A percentile compares a stretch with the other conserved stretches of the same genome.
Evolutionary conservation across 2,113 vertebrate genomes (phyloP).

Genomic region (Zootoca vivipara): DNA sequence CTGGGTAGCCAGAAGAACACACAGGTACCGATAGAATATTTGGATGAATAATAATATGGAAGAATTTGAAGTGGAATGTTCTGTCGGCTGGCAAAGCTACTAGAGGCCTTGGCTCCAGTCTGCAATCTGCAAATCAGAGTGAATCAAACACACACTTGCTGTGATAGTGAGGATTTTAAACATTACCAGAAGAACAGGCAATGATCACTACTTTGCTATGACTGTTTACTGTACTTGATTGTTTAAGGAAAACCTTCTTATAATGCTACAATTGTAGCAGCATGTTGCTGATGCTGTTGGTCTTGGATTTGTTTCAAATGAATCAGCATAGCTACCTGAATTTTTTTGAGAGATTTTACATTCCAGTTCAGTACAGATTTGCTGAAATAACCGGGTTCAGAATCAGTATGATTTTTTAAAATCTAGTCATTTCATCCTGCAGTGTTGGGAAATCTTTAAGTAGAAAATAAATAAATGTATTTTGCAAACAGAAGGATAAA

Average conservation of each 20-base stretch:
- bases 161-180: constrained; percentile 29
- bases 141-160: constrained; percentile 34
- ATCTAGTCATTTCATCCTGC: too few species aligned
- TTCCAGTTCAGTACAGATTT: too few species aligned
- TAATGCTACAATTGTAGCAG: background rate
- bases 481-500: constrained; percentile 6
- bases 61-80: constrained; percentile 46
- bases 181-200: background rate
- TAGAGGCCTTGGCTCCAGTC: constrained; percentile 51
- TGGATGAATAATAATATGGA: constrained; percentile 25
- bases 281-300: background rate
- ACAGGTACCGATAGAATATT: constrained; percentile 51
- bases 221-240: background rate
- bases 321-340: background rate
- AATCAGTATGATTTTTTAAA: too few species aligned
- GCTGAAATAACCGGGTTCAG: too few species aligned
- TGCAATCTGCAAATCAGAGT: constrained; percentile 53
- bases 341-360: background rate
- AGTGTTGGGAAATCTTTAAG: too few species aligned
- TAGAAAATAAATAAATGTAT: background rate
- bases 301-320: background rate
- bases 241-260: background rate
- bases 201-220: background rate
- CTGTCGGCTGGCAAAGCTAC: constrained; percentile 61
- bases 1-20: constrained; percentile 54